A percentile compares a stretch with the other conserved stretches of the same genome.
Conservation (phyloP, 2,797 vertebrate genomes). For the Moxostoma hubbsi region DNA sequence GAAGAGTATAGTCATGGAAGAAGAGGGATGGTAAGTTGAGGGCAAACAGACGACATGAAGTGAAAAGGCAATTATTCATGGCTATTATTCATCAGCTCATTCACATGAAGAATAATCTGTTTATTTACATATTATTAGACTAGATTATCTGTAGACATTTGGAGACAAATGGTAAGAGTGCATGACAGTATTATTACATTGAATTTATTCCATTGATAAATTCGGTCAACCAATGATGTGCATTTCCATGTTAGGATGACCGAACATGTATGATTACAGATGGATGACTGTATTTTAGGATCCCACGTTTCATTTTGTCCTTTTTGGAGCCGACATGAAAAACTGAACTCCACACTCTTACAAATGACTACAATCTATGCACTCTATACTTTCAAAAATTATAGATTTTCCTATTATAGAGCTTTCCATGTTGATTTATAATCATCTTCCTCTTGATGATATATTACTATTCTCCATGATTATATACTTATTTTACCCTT, state of each 20-base stretch:
- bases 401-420: too few species aligned
- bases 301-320: neutral
- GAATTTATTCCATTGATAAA: slow-evolving; percentile 23
- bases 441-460: neutral
- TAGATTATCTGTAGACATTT: slow-evolving; percentile 24
- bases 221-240: slow-evolving; percentile 12
- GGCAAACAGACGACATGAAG: slow-evolving; percentile 52
- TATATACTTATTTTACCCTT: neutral
- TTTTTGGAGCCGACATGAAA: neutral
- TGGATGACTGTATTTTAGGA: slow-evolving; percentile 31
- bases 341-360: neutral
- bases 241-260: slow-evolving; percentile 39
- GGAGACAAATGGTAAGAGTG: slow-evolving; percentile 25
- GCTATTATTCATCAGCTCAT: slow-evolving; percentile 32
- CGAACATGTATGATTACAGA: slow-evolving; percentile 30
- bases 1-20: slow-evolving; percentile 50
- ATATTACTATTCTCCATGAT: neutral
- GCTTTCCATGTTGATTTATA: neutral
- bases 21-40: slow-evolving; percentile 52
- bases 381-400: neutral
- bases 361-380: neutral
- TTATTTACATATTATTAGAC: slow-evolving; percentile 33
- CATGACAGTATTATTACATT: slow-evolving; percentile 22
- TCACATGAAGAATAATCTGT: slow-evolving; percentile 41
- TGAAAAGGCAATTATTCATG: slow-evolving; percentile 50